phyloP scores from a whole-genome alignment of 2,888 invertebrate species.

The Drosophila imparisetae region DNA sequence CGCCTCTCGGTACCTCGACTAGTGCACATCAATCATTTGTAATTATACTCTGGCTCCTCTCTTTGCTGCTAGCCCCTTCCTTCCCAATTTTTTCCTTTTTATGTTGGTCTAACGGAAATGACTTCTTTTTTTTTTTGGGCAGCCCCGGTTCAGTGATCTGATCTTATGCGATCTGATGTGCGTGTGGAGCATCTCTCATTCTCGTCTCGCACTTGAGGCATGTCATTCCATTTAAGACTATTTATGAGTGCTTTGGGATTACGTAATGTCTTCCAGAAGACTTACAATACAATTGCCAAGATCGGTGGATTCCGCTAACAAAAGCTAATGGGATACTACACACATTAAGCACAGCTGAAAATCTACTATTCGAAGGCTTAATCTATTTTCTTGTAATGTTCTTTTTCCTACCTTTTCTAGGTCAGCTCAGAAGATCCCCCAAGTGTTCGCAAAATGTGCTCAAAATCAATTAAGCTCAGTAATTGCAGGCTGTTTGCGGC shows the following conservation, averaged over 20 bases:
- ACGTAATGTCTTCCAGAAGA: slow-evolving; percentile 16
- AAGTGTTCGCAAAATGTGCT: neutral
- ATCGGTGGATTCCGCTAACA: neutral
- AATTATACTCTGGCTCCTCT: slow-evolving; percentile 56
- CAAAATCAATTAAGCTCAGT: neutral
- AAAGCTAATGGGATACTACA: neutral
- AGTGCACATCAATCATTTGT: slow-evolving; percentile 72
- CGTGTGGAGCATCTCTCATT: slow-evolving; percentile 23
- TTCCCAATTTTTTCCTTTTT: slow-evolving; percentile 12
- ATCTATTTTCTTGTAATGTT: neutral
- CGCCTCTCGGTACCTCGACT: slow-evolving; percentile 15
- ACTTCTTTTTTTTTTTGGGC: slow-evolving; percentile 57
- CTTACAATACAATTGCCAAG: neutral
- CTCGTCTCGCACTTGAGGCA: slow-evolving; percentile 41
- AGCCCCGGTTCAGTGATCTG: slow-evolving; percentile 59
- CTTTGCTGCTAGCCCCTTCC: slow-evolving; percentile 8
- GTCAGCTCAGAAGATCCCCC: neutral
- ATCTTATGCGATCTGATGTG: slow-evolving; percentile 22
- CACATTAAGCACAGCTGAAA: neutral
- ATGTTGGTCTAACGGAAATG: slow-evolving; percentile 63
- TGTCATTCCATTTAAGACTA: slow-evolving; percentile 39
- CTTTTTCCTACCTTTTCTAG: neutral
- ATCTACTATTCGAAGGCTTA: neutral
- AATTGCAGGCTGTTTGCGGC: neutral
- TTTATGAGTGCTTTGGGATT: slow-evolving; percentile 42